Evolutionary conservation across 2,888 invertebrate genomes (phyloP).

Genomic region (Apoda limacodes): DNA sequence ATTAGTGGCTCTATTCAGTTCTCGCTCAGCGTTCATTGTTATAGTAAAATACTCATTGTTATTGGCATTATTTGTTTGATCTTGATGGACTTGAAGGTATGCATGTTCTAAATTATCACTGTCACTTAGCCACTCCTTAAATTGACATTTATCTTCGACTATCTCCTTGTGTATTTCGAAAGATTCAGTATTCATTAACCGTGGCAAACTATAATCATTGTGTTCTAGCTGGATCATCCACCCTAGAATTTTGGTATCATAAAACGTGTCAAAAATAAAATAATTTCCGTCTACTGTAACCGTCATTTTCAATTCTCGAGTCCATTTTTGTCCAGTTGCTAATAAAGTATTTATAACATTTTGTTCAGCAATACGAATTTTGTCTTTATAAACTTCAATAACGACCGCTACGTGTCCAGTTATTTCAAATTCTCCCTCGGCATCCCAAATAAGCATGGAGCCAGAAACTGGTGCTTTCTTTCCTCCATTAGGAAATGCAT

Average conservation of each 20-base stretch:
- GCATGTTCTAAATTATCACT: neutral
- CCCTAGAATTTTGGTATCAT: conserved; percentile 1
- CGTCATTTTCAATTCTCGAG: neutral
- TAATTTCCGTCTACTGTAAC: too few species aligned
- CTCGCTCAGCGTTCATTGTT: neutral
- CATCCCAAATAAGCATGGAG: neutral
- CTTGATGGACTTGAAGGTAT: neutral
- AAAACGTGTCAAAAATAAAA: neutral
- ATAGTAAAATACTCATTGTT: conserved; percentile 1
- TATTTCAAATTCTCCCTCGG: neutral
- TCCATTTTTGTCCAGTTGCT: neutral
- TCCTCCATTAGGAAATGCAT: neutral
- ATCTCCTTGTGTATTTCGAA: neutral
- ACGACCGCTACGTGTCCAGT: conserved; percentile 1
- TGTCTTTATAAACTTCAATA: neutral
- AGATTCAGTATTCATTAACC: too few species aligned
- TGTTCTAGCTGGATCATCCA: conserved; percentile 1
- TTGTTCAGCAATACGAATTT: neutral
- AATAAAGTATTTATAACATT: neutral
- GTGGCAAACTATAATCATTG: neutral
- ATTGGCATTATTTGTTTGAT: neutral
- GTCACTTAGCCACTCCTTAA: neutral
- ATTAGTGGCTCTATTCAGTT: neutral
- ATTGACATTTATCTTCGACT: neutral
- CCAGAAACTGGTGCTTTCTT: neutral